phyloP scores from a whole-genome alignment of 2,797 vertebrate genomes.

The Scolopax bukidnonensis region DNA sequence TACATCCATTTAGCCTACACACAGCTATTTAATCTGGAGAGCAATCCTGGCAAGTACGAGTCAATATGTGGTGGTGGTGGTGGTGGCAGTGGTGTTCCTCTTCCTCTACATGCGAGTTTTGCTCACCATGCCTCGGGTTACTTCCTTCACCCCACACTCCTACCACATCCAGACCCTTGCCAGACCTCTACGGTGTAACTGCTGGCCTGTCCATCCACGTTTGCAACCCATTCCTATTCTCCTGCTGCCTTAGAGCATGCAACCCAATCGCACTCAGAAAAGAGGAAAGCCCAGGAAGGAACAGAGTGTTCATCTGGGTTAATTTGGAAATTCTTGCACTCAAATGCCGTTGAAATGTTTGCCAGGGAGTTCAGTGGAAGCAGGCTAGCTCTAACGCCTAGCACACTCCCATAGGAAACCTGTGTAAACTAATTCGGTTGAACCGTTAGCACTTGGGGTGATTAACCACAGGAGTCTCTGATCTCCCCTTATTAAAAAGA shows the following conservation, averaged over 20 bases:
- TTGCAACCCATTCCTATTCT: neutral
- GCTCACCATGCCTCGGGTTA: neutral
- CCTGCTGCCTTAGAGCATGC: neutral
- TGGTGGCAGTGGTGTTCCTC: neutral
- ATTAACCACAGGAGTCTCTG: slow-evolving; percentile 51
- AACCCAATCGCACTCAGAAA: rapidly evolving
- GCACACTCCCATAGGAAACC: slow-evolving; percentile 44
- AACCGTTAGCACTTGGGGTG: slow-evolving; percentile 49
- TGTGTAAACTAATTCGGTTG: slow-evolving; percentile 33
- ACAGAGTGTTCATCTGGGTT: neutral
- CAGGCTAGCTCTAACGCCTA: neutral
- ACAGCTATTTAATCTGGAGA: neutral
- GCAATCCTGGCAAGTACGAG: neutral
- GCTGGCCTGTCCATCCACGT: neutral
- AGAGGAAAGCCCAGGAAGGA: neutral
- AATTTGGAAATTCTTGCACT: neutral
- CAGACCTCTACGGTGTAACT: rapidly evolving
- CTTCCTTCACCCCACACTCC: neutral
- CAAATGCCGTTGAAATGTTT: neutral
- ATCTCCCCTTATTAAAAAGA: slow-evolving; percentile 60
- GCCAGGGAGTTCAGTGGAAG: neutral
- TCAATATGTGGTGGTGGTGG: rapidly evolving
- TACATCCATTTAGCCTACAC: neutral
- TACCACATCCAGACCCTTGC: neutral
- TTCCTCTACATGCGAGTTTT: neutral